Base-by-base conservation (phyloP, 1,140 invertebrate genomes). In the Lasioglossum baleicum region DNA sequence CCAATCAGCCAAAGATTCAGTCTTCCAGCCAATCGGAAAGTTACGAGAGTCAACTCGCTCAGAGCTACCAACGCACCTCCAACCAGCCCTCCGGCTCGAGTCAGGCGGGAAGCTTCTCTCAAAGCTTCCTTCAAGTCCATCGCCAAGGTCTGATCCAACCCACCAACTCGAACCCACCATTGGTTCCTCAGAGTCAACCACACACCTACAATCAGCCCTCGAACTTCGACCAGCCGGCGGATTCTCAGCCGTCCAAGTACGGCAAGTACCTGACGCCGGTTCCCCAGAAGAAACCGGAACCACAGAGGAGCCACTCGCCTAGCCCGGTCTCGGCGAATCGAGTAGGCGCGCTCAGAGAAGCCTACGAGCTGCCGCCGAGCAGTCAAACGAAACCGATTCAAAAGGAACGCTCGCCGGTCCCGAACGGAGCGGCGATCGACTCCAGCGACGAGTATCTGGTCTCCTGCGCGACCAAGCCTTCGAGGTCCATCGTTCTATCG, bases 401-500 rank as follows among this genome's bases (percentile, higher is more conserved):
- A 15, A 87, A 88, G 35, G 82, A 88, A 74, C 79, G 81, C 4
- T 83, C 88, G 4, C 80, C 87, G 2, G 44, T 88, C 20, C 67
- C 81, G 0, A 92, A 84, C 22, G 90, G 75, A 11, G 58, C 40
- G 7, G 83, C 35, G 0, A 85, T 91, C 26, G 92, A 93, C 51
- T 90, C 91, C 8, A 93, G 92, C 65, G 92, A 93, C 64, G 91
- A 92, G n/a, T 93, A 93, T 42, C 69, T 93, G 0, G 90, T 92
- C 73, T 89, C 83, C 0, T 93, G 90, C 66, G 88, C 92, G 8
- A 88, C 74, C 44, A 89, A 88, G 75, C 89, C 90, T 0, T 90
- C 86, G 26, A 89, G 88, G 79, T 93, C 89, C 26, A 91, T 91
- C 44, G 93, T 94, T 0, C 89, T 97, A n/a, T 95, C 95, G 53